Evolutionary conservation across 2,113 vertebrate genomes (phyloP), one percentile per base, ranked within the genome.

Genomic region (Hippopotamus amphibius): DNA sequence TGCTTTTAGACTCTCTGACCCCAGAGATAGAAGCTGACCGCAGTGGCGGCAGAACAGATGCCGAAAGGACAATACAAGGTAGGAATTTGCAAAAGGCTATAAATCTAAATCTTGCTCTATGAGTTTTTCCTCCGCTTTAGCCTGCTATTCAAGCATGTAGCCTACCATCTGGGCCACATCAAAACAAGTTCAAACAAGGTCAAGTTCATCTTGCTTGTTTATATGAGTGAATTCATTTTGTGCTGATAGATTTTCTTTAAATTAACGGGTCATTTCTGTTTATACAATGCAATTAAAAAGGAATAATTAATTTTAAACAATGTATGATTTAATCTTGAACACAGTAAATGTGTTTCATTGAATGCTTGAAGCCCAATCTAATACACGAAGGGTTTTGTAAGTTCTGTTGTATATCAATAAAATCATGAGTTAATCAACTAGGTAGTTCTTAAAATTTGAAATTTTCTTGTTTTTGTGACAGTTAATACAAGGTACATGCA

Each of bases 1-100:
- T 99, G 98, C 99, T 99, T 99, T 98, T 99, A 99, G 99, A 99
- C 98, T 99, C 99, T 98, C 99, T 99, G 99, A 99, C 99, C 99
- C 99, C 99, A 99, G 99, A 99, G 99, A 99, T 99, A 99, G 99
- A 99, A 99, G 99, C 99, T 99, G 99, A 99, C 99, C 99, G 99
- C 99, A 99, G 99, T 97, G 99, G 99, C 99, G 99, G 99, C 99
- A 99, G 99, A 99, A 99, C 99, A 99, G 99, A 99, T 99, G 99
- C 99, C 99, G 99, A 99, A 99, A 99, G 99, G 99, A 99, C 99
- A 99, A 99, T 99, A 99, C 99, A 99, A 99, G 99, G 99, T 99
- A 99, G 99, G 99, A 99, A 99, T 99, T 99, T 99, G 99, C 99
- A 99, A 99, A 99, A 99, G 99, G 99, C 99, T 98, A 99, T 99